Evolutionary conservation across 2,888 invertebrate genomes (phyloP), one percentile per base, ranked within the genome.

Genomic region (Mycogona germanica): DNA sequence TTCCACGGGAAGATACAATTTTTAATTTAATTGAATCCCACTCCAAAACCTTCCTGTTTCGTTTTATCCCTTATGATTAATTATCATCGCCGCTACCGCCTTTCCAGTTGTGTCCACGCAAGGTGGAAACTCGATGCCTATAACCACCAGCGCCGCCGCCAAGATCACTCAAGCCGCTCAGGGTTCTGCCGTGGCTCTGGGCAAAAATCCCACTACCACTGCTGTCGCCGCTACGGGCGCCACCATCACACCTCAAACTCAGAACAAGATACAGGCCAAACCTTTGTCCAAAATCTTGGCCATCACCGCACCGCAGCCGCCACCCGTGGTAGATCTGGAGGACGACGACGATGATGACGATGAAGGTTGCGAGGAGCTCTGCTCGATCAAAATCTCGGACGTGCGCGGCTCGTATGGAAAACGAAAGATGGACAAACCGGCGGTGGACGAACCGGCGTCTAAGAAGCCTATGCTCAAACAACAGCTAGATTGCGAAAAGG

Each of bases 401-500:
- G 41, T 19, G n/a, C 21, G 41, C n/a, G 21, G n/a, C n/a, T 32
- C 26, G 9, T 19, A 25, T 42, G 21, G 12, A 23, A 35, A 3
- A 7, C 5, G n/a, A 19, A 74, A 67, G 14, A 57, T 73, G n/a
- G 68, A 67, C 35, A 67, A 72, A 28, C 60, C 74, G 29, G 61
- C 67, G 2, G 70, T 68, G 54, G 70, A 74, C 35, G 75, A 80
- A 3, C 72, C 76, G 1, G 80, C 82, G 70, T 83, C 82, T 0
- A 82, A 82, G 62, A 55, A n/a, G 38, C 55, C n/a, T 25, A 30
- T 46, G 19, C 44, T 44, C 17, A 46, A 53, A 32, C n/a, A 32
- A 35, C 37, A 32, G 46, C n/a, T n/a, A n/a, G n/a, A n/a, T n/a
- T n/a, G n/a, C n/a, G n/a, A n/a, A n/a, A 46, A 26, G 3, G 23